phyloP scores from a whole-genome alignment of 1,140 invertebrate species.

The Euura lappo region DNA sequence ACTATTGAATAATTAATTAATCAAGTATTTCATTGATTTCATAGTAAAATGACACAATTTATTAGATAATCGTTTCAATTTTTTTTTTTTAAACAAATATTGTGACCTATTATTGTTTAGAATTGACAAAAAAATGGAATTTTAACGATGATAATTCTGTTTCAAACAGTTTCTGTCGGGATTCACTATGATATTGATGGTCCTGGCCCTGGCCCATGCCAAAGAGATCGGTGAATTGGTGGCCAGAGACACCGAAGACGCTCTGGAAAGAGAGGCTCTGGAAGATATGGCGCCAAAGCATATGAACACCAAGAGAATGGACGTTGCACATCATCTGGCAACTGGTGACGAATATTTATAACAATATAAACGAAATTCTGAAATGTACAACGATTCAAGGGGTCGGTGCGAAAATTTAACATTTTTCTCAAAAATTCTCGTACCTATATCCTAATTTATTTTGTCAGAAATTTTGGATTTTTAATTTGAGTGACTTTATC shows the following conservation, averaged over 20 bases:
- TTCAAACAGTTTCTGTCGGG: constrained; percentile 53
- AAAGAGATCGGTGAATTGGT: constrained; percentile 59
- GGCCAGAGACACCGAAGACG: constrained; percentile 58
- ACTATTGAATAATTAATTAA: no score
- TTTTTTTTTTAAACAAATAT: constrained; percentile 13
- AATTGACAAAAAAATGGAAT: no score
- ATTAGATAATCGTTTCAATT: background rate
- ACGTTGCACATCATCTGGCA: constrained; percentile 57
- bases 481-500: no score
- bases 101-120: no score
- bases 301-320: constrained; percentile 56
- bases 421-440: no score
- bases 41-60: no score
- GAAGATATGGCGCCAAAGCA: constrained; percentile 56
- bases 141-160: background rate
- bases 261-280: constrained; percentile 50
- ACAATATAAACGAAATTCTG: no score
- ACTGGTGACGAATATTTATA: constrained; percentile 37
- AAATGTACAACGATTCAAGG: no score
- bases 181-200: constrained; percentile 56
- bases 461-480: no score
- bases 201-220: constrained; percentile 55
- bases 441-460: no score
- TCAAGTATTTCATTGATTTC: no score
- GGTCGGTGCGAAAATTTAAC: no score